phyloP scores from a whole-genome alignment of 2,888 invertebrate species.

The Athalia circularis region DNA sequence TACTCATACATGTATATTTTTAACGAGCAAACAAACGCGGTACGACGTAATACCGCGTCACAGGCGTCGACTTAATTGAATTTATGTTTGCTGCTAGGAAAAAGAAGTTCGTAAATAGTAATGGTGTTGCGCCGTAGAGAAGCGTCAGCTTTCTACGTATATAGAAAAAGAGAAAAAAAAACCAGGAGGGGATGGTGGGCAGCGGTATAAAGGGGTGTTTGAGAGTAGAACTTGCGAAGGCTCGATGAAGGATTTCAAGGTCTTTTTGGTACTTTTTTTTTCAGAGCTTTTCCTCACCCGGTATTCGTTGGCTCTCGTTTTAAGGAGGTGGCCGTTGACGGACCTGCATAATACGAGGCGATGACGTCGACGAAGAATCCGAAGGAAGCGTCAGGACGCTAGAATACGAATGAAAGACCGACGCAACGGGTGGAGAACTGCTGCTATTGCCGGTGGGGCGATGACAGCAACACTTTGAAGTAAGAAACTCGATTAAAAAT shows the following conservation, averaged over 20 bases:
- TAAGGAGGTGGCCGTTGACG: conserved; percentile 39
- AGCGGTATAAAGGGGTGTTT: no score
- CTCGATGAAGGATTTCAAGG: neutral
- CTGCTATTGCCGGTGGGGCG: conserved; percentile 43
- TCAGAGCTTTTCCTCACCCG: neutral
- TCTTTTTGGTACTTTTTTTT: conserved; percentile 17
- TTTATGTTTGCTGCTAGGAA: conserved; percentile 41
- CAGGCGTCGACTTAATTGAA: conserved; percentile 44
- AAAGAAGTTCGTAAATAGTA: conserved; percentile 43
- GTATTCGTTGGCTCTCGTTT: conserved; percentile 12
- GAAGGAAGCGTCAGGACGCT: conserved; percentile 50
- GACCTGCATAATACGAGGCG: conserved; percentile 56
- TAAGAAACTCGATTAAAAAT: conserved; percentile 64
- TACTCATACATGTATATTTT: neutral
- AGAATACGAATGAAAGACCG: neutral
- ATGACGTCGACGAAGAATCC: conserved; percentile 56
- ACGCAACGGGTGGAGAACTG: conserved; percentile 38
- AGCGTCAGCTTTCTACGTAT: conserved; percentile 26
- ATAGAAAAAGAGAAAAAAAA: neutral
- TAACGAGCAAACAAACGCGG: conserved; percentile 20
- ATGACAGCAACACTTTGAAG: conserved; percentile 63
- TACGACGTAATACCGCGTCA: conserved; percentile 5
- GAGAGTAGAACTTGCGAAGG: neutral
- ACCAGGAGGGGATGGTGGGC: no score
- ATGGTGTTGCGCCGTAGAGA: conserved; percentile 2